These are phyloP conservation scores for Prunella fulvescens DNA, from an alignment of 2,113 vertebrate species.

Conservation along the genomic window DNA sequence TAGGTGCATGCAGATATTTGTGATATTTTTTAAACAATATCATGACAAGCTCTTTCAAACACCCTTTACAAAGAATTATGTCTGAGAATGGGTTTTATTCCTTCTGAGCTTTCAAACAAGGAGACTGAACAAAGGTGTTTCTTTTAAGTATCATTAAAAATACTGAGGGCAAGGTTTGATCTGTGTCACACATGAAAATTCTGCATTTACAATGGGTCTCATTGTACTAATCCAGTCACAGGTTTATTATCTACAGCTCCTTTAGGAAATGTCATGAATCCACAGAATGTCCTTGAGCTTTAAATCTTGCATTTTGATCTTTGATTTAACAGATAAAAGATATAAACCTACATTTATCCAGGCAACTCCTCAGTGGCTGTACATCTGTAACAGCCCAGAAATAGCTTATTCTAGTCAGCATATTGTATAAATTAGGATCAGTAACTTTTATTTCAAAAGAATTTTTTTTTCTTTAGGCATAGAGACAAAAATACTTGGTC, in stretches of 20 bases:
- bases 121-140: not conserved
- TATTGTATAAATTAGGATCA: not conserved
- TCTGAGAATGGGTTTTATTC: not conserved
- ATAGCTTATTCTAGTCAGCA: not conserved
- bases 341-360: conserved; percentile 11
- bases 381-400: not conserved
- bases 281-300: conserved; percentile 47
- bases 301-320: conserved; percentile 27
- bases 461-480: not conserved
- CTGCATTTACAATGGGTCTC: not conserved
- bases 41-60: not conserved
- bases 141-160: not conserved
- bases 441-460: not conserved
- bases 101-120: not conserved
- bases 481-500: not conserved
- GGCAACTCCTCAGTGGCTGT: not conserved
- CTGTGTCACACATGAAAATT: not conserved
- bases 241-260: conserved; percentile 17
- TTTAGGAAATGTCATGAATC: conserved; percentile 44
- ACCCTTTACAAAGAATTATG: not conserved
- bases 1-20: not conserved
- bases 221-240: not conserved
- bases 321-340: conserved; percentile 44
- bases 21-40: not conserved
- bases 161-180: not conserved